These are phyloP conservation scores for Ochropleura plecta DNA, from an alignment of 2,888 invertebrate genomes.

Conservation along the genomic window DNA sequence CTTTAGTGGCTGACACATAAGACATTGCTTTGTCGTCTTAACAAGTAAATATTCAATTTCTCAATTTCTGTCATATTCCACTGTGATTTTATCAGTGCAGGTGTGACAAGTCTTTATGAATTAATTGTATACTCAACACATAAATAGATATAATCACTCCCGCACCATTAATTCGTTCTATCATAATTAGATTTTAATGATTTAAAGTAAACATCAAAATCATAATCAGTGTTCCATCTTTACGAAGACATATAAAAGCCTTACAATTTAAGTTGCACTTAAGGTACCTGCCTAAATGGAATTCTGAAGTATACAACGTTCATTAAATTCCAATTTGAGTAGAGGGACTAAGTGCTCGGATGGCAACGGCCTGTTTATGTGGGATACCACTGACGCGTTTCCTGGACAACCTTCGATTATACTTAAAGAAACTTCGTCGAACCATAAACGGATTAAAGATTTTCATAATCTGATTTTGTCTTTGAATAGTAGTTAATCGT, in stretches of 20 bases:
- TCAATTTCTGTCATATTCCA: neutral
- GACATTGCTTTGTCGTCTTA: neutral
- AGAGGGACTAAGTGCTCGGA: constrained; percentile 62
- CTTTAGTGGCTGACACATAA: neutral
- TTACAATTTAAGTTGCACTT: constrained; percentile 27
- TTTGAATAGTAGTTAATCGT: neutral
- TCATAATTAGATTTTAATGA: constrained; percentile 19
- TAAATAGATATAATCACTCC: neutral
- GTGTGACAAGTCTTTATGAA: neutral
- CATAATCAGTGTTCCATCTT: constrained; percentile 28
- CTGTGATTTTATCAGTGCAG: neutral
- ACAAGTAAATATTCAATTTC: neutral
- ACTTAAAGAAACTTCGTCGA: constrained; percentile 11
- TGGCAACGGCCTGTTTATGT: constrained; percentile 82
- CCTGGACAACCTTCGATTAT: constrained; percentile 69
- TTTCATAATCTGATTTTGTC: constrained; percentile 8
- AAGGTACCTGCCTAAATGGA: constrained; percentile 41
- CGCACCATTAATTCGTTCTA: neutral
- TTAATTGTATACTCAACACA: constrained; percentile 7
- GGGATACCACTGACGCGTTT: constrained; percentile 76
- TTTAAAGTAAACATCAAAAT: constrained; percentile 19
- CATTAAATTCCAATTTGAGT: constrained; percentile 61
- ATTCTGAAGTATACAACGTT: constrained; percentile 53
- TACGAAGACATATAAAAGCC: constrained; percentile 12
- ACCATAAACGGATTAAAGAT: constrained; percentile 7